Evolutionary conservation across 2,113 vertebrate species (phyloP).

Genomic region (Megaceryle maxima): DNA sequence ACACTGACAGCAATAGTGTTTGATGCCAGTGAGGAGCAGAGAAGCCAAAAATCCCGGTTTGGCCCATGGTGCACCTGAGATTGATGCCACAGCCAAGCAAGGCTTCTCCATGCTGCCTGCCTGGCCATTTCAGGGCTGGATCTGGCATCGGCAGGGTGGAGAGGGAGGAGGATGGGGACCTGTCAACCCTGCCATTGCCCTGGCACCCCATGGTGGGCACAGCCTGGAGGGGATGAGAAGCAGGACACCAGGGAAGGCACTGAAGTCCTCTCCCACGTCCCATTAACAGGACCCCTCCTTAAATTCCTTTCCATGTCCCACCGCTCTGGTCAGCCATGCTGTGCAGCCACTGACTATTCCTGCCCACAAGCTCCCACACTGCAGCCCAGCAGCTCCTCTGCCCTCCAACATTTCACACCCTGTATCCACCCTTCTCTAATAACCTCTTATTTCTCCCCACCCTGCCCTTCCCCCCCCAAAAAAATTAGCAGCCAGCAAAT

Average conservation of each 20-base stretch:
- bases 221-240: background rate
- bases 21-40: background rate
- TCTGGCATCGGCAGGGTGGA: accelerated
- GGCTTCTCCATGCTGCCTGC: background rate
- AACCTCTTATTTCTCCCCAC: background rate
- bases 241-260: background rate
- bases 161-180: background rate
- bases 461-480: background rate
- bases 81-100: accelerated
- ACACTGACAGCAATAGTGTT: background rate
- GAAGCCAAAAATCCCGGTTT: background rate
- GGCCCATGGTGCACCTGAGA: background rate
- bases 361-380: accelerated
- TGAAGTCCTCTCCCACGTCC: background rate
- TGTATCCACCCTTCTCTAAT: background rate
- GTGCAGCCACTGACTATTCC: background rate
- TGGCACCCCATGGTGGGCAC: background rate
- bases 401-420: background rate
- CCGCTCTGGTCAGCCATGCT: accelerated
- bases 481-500: background rate
- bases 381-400: background rate
- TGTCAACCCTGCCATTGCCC: background rate
- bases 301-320: background rate
- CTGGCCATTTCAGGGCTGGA: background rate
- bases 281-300: background rate